Evolutionary conservation across 2,113 vertebrate genomes (phyloP), one percentile per base, ranked within the genome.

Genomic region (Pelusios castaneus): DNA sequence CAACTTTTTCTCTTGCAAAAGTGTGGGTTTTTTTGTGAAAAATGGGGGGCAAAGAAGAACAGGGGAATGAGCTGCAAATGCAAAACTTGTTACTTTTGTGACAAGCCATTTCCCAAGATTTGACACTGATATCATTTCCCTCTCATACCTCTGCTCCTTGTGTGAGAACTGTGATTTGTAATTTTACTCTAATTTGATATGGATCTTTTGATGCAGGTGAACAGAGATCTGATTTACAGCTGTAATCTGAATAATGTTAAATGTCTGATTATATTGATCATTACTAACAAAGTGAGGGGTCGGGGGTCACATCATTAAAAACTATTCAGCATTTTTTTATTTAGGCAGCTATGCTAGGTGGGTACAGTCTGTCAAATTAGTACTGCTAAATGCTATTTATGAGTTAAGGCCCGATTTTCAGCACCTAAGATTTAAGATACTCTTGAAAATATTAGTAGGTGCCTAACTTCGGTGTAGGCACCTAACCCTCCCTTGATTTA

Each of bases 71-170:
- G 29, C 14, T 25, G 79, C 25, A 85, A n/a, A 10, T 16, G 10
- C 43, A 5, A 27, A 2, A 38, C 38, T 0, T 27, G 5, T 58
- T 85, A 60, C 29, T 81, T 93, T 54, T 12, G 10, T 6, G 25
- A 87, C 38, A 85, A 87, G 54, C 83, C 0, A 4, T 31, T 58
- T 16, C 9, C 17, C 51, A 41, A 9, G 31, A 84, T n/a, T 45
- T 24, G 73, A 24, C 1, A 3, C 0, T 45, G 22, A 41, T 22
- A 22, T 34, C 0, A n/a, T 54, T 52, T 83, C 19, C 5, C 2
- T 52, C 41, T 80, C n/a, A 10, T 88, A 31, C 24, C 70, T 43
- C 73, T 43, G 38, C n/a, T 75, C 22, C 21, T 11, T 25, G 3
- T 75, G 9, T 73, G 38, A 43, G 70, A 73, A 13, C 22, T 41